Evolutionary conservation across 2,113 vertebrate species (phyloP).

Genomic region (Scytalopus superciliaris): DNA sequence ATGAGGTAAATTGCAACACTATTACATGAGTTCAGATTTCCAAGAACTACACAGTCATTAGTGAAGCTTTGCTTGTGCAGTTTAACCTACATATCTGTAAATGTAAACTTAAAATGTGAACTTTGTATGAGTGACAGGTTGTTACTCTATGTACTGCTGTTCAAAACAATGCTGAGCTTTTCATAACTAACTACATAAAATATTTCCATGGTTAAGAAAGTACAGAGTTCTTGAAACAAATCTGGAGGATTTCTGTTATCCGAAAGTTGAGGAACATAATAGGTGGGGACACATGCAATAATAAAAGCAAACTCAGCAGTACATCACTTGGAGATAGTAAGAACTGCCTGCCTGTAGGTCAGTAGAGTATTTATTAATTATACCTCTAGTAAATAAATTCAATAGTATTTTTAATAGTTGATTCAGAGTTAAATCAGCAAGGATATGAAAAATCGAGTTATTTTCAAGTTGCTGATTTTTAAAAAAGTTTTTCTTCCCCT

Average conservation of each 20-base stretch:
- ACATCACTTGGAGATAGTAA: neutral
- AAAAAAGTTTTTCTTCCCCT: neutral
- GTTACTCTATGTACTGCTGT: neutral
- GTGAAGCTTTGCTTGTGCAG: neutral
- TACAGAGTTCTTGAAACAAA: neutral
- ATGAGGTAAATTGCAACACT: conserved; percentile 81
- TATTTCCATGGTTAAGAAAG: neutral
- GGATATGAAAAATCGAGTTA: neutral
- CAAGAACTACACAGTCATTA: neutral
- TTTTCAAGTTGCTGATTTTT: neutral
- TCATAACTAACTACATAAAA: neutral
- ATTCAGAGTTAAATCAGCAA: neutral
- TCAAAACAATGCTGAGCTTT: neutral
- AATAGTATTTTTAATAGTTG: neutral
- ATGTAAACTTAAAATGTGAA: neutral
- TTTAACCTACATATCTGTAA: neutral
- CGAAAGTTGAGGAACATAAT: neutral
- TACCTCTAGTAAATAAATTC: neutral
- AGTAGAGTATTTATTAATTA: neutral
- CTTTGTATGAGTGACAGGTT: neutral
- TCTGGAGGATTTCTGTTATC: neutral
- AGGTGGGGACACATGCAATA: neutral
- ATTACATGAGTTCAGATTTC: neutral
- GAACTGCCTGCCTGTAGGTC: neutral
- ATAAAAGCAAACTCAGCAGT: neutral